Conservation (phyloP, 2,113 vertebrate genomes). For the Semicossyphus pulcher region DNA sequence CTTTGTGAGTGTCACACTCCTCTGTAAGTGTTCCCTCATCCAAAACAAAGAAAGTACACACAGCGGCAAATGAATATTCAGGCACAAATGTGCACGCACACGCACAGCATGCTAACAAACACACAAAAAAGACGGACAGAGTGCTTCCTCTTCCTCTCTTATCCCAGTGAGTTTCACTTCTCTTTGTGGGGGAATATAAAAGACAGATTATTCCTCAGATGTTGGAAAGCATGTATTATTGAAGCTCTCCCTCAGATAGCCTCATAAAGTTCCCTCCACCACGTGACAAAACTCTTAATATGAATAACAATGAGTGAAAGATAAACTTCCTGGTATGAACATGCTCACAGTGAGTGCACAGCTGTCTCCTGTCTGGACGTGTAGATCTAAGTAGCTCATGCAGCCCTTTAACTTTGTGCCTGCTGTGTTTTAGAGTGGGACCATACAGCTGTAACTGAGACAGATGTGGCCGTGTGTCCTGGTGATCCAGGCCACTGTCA, state of each 20-base stretch:
- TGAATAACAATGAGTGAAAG: not conserved
- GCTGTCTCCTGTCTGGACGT: conserved; percentile 7
- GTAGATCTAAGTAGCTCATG: not conserved
- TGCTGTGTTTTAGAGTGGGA: conserved; percentile 26
- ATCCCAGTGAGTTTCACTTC: conserved; percentile 30
- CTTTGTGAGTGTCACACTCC: conserved; percentile 18
- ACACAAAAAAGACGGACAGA: conserved; percentile 5
- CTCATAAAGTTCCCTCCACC: conserved; percentile 14
- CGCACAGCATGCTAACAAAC: not conserved
- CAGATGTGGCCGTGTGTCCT: not conserved
- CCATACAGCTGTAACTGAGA: too few species aligned
- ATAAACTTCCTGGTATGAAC: conserved; percentile 23
- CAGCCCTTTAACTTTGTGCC: not conserved
- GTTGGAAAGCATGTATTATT: conserved; percentile 63
- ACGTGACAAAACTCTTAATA: conserved; percentile 25
- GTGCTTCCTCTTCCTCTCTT: conserved; percentile 15
- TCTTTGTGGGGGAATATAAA: conserved; percentile 53
- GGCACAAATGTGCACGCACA: not conserved
- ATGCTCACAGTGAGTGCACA: not conserved
- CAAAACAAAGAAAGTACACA: conserved; percentile 25
- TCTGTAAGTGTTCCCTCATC: conserved; percentile 28
- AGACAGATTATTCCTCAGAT: conserved; percentile 59
- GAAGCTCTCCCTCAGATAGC: conserved; percentile 39
- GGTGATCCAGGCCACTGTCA: conserved; percentile 27
- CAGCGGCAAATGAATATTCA: conserved; percentile 40